Evolutionary conservation across 2,888 invertebrate species (phyloP), one percentile per base, ranked within the genome.

Genomic region (Tuberolachnus salignus): DNA sequence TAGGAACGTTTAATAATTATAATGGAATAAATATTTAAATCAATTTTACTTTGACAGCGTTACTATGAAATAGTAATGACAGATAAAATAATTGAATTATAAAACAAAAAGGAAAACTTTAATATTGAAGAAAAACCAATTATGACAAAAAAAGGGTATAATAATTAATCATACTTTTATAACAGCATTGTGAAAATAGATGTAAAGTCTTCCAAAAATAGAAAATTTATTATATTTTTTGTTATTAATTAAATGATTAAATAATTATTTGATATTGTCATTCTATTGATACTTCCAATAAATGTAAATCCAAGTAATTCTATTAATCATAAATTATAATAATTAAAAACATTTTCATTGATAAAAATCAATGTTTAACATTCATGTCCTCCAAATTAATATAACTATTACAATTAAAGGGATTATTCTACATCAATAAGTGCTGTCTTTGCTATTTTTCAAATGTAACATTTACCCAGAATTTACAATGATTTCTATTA

Each of bases 241-340:
- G 0, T n/a, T 8, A 9, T 34, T 16, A 57, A 44, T 23, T 72
- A 14, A 63, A 44, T 26, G 49, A 51, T 10, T 34, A 61, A n/a
- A 46, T 23, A 61, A 61, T 2, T 51, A 72, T 34, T 42, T 19
- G 72, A 61, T 16, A 51, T 72, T 21, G 51, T 16, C 10, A 19
- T 26, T 59, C 1, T 46, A 34, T 61, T 49, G 21, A 55, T 42
- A 70, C 16, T 42, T 42, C 55, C 3, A 55, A 21, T 21, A 8
- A 55, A 70, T 42, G 19, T 59, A 46, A 71, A 57, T 57, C n/a
- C 57, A n/a, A 44, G 23, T 49, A 23, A 44, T 11, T 19, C 3
- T 34, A 19, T 72, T n/a, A 61, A 61, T 63, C 14, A 49, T 49
- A 71, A 59, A 49, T 59, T 59, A 72, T 72, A 71, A 71, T 59